Evolutionary conservation across 2,888 invertebrate genomes (phyloP).

Genomic region (Luperina testacea): DNA sequence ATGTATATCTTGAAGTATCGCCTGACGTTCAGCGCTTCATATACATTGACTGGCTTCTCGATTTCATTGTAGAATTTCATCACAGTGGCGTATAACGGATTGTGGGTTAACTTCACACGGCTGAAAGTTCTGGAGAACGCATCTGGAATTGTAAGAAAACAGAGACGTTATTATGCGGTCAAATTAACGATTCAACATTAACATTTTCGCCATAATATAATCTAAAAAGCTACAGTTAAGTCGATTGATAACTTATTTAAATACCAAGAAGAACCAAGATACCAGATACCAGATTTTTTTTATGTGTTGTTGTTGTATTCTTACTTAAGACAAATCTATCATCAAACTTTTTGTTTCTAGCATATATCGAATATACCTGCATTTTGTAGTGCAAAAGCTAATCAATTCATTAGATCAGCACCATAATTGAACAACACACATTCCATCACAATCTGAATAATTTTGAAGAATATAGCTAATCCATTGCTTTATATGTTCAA

Average conservation of each 20-base stretch:
- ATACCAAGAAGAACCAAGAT: neutral
- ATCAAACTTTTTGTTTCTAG: neutral
- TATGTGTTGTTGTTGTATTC: neutral
- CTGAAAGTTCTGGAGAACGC: conserved; percentile 87
- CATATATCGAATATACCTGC: neutral
- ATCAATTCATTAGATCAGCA: neutral
- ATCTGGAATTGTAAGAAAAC: conserved; percentile 67
- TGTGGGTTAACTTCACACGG: conserved; percentile 83
- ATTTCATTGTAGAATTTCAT: conserved; percentile 84
- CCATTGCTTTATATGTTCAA: too few relatives aligned
- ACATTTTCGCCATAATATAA: neutral
- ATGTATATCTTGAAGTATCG: conserved; percentile 85
- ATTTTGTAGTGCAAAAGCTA: neutral
- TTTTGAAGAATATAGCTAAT: too few relatives aligned
- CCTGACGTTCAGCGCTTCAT: conserved; percentile 74
- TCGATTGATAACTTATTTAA: neutral
- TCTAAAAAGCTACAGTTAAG: neutral
- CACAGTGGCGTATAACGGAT: conserved; percentile 79
- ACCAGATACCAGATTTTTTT: neutral
- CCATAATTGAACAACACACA: too few relatives aligned
- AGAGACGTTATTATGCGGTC: too few relatives aligned
- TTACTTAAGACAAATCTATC: neutral
- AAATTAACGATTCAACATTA: neutral
- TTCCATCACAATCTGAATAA: too few relatives aligned
- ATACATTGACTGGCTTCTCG: conserved; percentile 82